Conservation (phyloP, 2,113 vertebrate genomes). For the Lutjanus erythropterus region DNA sequence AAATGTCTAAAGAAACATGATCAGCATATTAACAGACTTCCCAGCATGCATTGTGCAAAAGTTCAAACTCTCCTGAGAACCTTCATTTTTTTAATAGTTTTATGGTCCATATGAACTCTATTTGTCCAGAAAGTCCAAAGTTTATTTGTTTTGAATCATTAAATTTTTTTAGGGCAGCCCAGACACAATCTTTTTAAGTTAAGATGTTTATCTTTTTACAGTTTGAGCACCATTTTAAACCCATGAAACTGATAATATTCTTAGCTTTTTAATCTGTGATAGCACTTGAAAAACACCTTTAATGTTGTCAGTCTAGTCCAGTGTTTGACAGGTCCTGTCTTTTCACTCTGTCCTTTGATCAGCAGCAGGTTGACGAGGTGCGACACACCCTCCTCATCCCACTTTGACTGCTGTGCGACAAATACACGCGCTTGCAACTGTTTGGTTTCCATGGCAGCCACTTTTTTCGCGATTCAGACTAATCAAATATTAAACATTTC, state of each 20-base stretch:
- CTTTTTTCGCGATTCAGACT: not conserved
- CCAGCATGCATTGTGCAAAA: too few species aligned
- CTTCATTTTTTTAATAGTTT: too few species aligned
- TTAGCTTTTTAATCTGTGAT: conserved; percentile 2
- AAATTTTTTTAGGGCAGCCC: too few species aligned
- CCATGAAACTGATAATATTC: not conserved
- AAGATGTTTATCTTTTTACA: too few species aligned
- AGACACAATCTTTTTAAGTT: too few species aligned
- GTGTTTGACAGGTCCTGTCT: conserved; percentile 1
- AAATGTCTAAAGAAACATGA: too few species aligned
- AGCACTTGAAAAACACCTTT: conserved; percentile 13
- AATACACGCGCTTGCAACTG: not conserved
- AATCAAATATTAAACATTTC: conserved; percentile 3
- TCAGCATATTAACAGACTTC: too few species aligned
- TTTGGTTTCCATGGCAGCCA: not conserved
- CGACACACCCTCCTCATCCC: conserved; percentile 1
- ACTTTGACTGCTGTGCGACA: not conserved
- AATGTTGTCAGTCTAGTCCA: conserved; percentile 18
- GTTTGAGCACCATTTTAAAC: conserved; percentile 16
- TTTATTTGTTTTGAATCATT: too few species aligned
- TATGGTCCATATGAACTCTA: too few species aligned
- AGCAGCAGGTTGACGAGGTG: conserved; percentile 35
- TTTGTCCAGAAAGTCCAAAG: too few species aligned
- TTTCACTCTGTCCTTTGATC: conserved; percentile 43
- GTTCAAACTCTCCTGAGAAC: too few species aligned